Percentiles rank a stretch among this genome's conserved stretches.
These are phyloP conservation scores for Cotesia congregata DNA, from an alignment of 2,888 invertebrate genomes.

Conservation along the genomic window DNA sequence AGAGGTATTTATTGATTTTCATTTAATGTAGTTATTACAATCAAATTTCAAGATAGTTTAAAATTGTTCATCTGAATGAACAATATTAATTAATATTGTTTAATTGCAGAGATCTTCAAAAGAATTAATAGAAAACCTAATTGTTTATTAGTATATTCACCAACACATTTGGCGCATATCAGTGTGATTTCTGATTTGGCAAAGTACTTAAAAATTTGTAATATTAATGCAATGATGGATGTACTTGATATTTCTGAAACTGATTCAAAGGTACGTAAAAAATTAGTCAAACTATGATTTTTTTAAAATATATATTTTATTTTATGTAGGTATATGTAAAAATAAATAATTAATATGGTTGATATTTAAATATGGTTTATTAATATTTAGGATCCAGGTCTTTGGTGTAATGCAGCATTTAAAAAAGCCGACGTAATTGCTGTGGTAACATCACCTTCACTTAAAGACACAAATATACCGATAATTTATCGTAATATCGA, in stretches of 20 bases:
- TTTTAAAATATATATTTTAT: too few species aligned
- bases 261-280: conserved; percentile 56
- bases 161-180: conserved; percentile 61
- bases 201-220: conserved; percentile 61
- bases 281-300: too few species aligned
- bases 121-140: conserved; percentile 55
- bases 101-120: conserved; percentile 49
- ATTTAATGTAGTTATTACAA: too few species aligned
- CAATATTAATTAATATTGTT: conserved; percentile 28
- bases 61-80: too few species aligned
- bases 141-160: conserved; percentile 64
- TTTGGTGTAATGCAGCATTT: conserved; percentile 65
- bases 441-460: conserved; percentile 62
- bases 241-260: conserved; percentile 60
- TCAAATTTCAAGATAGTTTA: too few species aligned
- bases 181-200: conserved; percentile 62
- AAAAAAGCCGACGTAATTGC: conserved; percentile 60
- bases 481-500: conserved; percentile 61
- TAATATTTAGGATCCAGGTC: conserved; percentile 58
- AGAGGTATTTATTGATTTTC: conserved; percentile 55
- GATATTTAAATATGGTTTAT: conserved; percentile 6
- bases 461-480: conserved; percentile 48
- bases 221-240: conserved; percentile 65
- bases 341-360: too few species aligned
- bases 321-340: too few species aligned